Base-by-base conservation (phyloP, 1,140 invertebrate species). In the Sycophila sp. region DNA sequence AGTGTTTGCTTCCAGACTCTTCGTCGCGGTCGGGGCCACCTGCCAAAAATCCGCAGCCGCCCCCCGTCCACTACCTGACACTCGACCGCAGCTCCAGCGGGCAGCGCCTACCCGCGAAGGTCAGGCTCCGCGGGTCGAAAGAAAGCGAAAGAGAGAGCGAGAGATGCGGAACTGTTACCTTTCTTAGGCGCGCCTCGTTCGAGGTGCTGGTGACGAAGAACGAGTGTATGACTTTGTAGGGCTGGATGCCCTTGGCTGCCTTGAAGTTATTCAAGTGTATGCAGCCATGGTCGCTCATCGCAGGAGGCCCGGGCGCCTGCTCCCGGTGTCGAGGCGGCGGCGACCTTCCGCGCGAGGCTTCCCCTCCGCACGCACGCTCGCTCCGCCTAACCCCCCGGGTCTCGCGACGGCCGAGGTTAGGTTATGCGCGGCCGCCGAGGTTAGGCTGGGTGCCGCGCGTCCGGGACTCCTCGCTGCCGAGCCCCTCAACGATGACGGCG, bases 201-300 rank as follows among this genome's bases (percentile, higher is more conserved):
- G 89, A 87, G 24, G 87, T 87, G 75, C 89, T 89, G 51, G 89
- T 87, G 64, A 91, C 88, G 75, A 91, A 91, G 83, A 88, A 89
- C 63, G 88, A 86, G 81, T 91, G 87, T 77, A 91, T 89, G 72
- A 90, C 89, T 88, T 90, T 90, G 82, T 92, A 94, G 66, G 91
- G 89, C 81, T 90, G 89, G 75, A 89, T 89, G 73, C 92, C 92
- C 84, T 92, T 91, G 51, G 90, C 89, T 79, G 89, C 88, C 87
- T 94, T 94, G 86, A 93, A 92, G 87, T 91, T 91, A 86, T 88
- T 91, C 78, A 93, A 87, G 87, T 93, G 92, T 87, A 90, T 89
- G 82, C 92, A 94, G 78, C 91, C 91, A 88, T 87, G 87, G 84
- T 90, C 89, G 85, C 89, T 91, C 90, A 91, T 90, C 86, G 88